Base-by-base conservation (phyloP, 2,888 invertebrate species). In the Pachliopta kotzebuea region DNA sequence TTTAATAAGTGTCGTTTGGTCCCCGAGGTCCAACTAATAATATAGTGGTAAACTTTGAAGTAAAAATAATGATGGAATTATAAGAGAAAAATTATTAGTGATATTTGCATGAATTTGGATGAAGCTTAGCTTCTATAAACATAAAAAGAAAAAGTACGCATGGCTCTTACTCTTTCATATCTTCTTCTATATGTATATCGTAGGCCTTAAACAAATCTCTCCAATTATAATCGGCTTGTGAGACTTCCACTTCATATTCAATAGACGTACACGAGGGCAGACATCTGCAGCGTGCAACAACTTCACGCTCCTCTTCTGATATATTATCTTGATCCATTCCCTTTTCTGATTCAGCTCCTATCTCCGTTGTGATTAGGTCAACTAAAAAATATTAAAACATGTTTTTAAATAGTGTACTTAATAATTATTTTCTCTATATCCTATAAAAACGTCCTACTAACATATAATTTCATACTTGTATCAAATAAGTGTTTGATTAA, bases 241-340 rank as follows among this genome's bases (percentile, higher is more conserved):
- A 95, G 0, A 94, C 94, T 77, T 95, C 95, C 0, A 95, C 94
- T 71, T 95, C 94, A 72, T 95, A 96, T 21, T 93, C 93, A 53
- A 95, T 92, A 0, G 95, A 94, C 0, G 94, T 95, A 77, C 95
- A 95, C 0, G 95, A 88, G 57, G 94, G 94, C 21, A 94, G 80
- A 73, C 95, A 94, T 66, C 91, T 85, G 75, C 94, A 94, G 9
- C 72, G 68, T 0, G 78, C 66, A 0, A 88, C 86, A 0, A 88
- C 80, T 9, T 76, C 70, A 0, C 81, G 76, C 0, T 89, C 85
- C 49, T 85, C 78, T 0, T 76, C 77, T 1, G 87, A 68, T 1
- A 78, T 76, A 18, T 83, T 81, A 56, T 79, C 79, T 37, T 65
- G 61, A 18, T 78, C 72, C n/a, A 74, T 71, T 8, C 74, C 71